phyloP scores from a whole-genome alignment of 2,888 invertebrate species.

The Mesorhabditis belari region DNA sequence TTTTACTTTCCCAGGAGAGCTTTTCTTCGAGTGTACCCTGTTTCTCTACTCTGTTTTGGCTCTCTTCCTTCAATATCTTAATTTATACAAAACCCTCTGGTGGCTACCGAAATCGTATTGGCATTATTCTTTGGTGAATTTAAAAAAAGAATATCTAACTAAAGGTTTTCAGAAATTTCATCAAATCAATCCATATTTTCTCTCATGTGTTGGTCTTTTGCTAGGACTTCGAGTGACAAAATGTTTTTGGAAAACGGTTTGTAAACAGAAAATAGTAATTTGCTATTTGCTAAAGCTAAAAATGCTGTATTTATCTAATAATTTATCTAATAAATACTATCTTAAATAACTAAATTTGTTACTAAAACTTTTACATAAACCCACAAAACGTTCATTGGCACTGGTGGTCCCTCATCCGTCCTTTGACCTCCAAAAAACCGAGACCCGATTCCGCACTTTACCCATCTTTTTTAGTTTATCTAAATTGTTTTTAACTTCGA shows the following conservation, averaged over 20 bases:
- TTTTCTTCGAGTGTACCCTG: slow-evolving; percentile 78
- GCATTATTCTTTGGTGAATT: slow-evolving; percentile 74
- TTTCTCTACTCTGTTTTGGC: slow-evolving; percentile 73
- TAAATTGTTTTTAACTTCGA: no score
- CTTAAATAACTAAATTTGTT: no score
- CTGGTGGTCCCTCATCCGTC: no score
- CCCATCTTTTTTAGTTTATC: no score
- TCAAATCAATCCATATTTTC: slow-evolving; percentile 79
- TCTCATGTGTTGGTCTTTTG: slow-evolving; percentile 75
- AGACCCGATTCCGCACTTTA: no score
- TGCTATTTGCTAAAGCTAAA: no score
- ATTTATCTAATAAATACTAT: no score
- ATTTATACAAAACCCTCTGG: slow-evolving; percentile 90
- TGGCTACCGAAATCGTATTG: slow-evolving; percentile 90
- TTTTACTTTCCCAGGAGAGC: slow-evolving; percentile 70
- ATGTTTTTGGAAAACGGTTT: slow-evolving; percentile 58
- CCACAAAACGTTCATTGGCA: no score
- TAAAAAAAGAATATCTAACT: not conserved
- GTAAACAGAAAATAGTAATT: not conserved
- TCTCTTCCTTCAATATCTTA: slow-evolving; percentile 79
- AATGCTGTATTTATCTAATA: no score
- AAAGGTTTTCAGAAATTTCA: slow-evolving; percentile 76
- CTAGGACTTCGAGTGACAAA: slow-evolving; percentile 73
- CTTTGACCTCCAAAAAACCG: no score
- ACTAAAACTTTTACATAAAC: no score